Percentiles rank a stretch among this genome's conserved stretches.
phyloP scores from a whole-genome alignment of 2,797 vertebrate species.

The Fringilla coelebs region DNA sequence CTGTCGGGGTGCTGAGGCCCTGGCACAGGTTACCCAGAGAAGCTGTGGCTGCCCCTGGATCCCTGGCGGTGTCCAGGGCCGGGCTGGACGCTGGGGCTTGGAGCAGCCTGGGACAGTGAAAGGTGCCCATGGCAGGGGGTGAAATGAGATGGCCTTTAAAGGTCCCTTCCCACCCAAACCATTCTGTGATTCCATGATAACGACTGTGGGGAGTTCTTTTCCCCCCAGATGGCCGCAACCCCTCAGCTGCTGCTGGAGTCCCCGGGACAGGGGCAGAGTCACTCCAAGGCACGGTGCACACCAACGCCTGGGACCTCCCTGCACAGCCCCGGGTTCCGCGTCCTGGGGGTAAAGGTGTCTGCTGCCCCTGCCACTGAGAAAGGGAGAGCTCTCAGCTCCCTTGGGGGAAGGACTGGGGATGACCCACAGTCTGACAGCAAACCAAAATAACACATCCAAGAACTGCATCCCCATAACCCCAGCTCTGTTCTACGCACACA shows the following conservation, averaged over 20 bases:
- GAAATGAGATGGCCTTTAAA: not conserved
- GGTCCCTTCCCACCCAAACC: not conserved
- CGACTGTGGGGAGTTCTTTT: not conserved
- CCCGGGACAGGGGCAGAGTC: not conserved
- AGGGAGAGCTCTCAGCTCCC: not conserved
- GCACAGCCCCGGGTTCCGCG: not conserved
- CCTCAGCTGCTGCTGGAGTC: not conserved
- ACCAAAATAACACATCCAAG: not conserved
- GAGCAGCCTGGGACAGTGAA: rapidly evolving
- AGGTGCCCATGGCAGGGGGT: not conserved
- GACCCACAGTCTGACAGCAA: not conserved
- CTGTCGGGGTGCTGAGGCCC: not conserved
- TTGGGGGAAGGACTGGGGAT: not conserved
- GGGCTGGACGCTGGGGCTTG: not conserved
- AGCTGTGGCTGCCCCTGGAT: not conserved
- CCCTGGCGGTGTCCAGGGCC: not conserved
- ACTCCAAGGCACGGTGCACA: not conserved
- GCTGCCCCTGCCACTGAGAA: not conserved
- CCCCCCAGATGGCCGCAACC: not conserved
- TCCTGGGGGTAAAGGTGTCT: not conserved
- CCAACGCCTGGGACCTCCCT: not conserved
- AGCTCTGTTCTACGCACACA: not conserved
- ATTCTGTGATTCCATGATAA: too few species aligned
- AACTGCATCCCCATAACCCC: not conserved
- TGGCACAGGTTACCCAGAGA: not conserved